Conservation (phyloP, 2,113 vertebrate species). For the Hypocryptadius cinnamomeus region DNA sequence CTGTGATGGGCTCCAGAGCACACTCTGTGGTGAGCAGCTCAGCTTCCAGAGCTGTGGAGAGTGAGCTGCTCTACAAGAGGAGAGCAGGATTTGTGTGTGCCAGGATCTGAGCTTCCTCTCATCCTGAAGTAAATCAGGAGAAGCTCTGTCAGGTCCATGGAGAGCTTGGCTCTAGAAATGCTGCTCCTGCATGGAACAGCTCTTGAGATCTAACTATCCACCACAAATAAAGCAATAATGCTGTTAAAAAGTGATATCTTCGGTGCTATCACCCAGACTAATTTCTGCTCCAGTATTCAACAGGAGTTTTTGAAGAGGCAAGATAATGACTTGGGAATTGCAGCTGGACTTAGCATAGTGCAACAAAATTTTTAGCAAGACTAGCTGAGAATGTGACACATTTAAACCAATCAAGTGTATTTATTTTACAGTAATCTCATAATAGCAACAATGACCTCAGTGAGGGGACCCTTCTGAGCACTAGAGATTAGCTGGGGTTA, state of each 20-base stretch:
- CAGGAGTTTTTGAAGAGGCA: background rate
- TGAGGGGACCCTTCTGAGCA: background rate
- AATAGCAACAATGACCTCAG: background rate
- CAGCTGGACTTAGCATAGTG: background rate
- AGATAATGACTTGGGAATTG: background rate
- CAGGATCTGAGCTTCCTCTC: background rate
- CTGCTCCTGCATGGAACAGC: background rate
- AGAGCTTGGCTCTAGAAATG: background rate
- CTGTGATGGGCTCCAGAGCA: background rate
- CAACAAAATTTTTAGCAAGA: background rate
- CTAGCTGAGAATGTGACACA: background rate
- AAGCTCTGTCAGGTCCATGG: background rate
- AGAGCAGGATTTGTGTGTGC: background rate
- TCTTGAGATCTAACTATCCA: background rate
- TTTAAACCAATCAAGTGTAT: background rate
- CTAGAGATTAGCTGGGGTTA: background rate
- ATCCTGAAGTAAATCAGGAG: background rate
- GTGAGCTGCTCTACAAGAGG: background rate
- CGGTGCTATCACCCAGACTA: background rate
- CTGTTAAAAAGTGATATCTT: background rate
- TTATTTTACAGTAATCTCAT: background rate
- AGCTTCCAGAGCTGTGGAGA: background rate
- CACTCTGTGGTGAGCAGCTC: background rate
- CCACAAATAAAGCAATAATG: background rate
- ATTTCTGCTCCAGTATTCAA: background rate